Conservation (phyloP, 2,888 invertebrate genomes). For the Syrphus vitripennis region DNA sequence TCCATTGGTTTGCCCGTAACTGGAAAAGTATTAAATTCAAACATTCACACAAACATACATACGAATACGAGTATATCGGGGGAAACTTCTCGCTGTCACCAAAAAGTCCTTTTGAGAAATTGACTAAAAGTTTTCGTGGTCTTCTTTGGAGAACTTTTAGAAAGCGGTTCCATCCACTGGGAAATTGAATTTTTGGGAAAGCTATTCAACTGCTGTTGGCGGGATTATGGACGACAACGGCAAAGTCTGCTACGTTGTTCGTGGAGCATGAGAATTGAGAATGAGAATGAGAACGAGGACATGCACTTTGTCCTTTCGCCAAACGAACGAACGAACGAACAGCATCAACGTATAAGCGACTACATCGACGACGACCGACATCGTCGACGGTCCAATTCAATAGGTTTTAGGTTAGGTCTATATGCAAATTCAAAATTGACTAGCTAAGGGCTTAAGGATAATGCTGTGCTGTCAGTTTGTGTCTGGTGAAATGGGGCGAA, state of each 20-base stretch:
- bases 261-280: neutral
- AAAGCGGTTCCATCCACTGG: slow-evolving; percentile 44
- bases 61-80: neutral
- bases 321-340: too few relatives aligned
- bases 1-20: slow-evolving; percentile 42
- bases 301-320: slow-evolving; percentile 39
- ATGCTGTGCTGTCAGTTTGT: slow-evolving; percentile 51
- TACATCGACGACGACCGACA: neutral
- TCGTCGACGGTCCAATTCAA: slow-evolving; percentile 29
- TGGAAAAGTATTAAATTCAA: slow-evolving; percentile 52
- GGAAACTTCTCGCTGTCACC: slow-evolving; percentile 64
- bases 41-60: slow-evolving; percentile 35
- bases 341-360: neutral
- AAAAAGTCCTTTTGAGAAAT: slow-evolving; percentile 63
- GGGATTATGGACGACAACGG: slow-evolving; percentile 49
- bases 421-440: slow-evolving; percentile 65
- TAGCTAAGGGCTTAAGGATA: slow-evolving; percentile 51
- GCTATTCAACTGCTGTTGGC: slow-evolving; percentile 36
- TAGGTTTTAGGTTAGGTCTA: slow-evolving; percentile 16
- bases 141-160: slow-evolving; percentile 46
- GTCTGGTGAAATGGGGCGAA: slow-evolving; percentile 32
- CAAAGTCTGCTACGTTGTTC: too few relatives aligned
- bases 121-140: slow-evolving; percentile 68
- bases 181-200: slow-evolving; percentile 65
- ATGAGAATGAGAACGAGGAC: slow-evolving; percentile 5